phyloP scores from a whole-genome alignment of 2,113 vertebrate species.

The Triplophysa dalaica region DNA sequence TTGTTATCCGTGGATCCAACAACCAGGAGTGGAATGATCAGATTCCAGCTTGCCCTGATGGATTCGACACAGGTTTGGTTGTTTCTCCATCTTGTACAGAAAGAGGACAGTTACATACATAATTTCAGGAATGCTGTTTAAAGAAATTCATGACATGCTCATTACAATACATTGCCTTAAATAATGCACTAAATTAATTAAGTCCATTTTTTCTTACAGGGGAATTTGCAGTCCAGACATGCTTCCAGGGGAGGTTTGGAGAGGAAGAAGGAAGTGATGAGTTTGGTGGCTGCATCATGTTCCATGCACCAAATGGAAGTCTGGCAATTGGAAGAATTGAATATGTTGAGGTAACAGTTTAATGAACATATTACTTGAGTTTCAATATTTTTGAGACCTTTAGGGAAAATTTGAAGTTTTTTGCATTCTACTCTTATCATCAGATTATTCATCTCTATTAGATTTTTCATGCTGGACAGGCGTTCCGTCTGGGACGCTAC shows the following conservation, averaged over 20 bases:
- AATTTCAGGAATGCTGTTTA: too few relatives aligned
- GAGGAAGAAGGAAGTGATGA: conserved; percentile 84
- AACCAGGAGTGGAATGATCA: too few relatives aligned
- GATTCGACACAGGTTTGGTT: conserved; percentile 79
- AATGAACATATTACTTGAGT: conserved; percentile 61
- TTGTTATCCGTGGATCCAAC: too few relatives aligned
- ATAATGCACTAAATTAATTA: too few relatives aligned
- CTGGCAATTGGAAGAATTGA: too few relatives aligned
- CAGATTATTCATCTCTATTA: conserved; percentile 51
- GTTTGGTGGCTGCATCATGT: conserved; percentile 87
- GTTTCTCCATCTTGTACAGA: background rate
- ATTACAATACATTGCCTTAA: too few relatives aligned
- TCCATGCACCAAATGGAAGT: conserved; percentile 79
- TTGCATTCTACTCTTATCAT: background rate
- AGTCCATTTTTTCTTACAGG: conserved; percentile 62
- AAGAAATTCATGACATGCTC: too few relatives aligned
- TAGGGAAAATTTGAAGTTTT: too few relatives aligned
- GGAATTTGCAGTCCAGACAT: conserved; percentile 86
- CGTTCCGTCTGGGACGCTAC: too few relatives aligned
- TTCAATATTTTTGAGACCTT: too few relatives aligned
- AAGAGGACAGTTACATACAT: too few relatives aligned
- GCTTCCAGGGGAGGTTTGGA: conserved; percentile 54
- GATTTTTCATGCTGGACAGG: conserved; percentile 79
- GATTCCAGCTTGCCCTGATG: conserved; percentile 76
- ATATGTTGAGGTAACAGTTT: too few relatives aligned